Evolutionary conservation across 2,888 invertebrate genomes (phyloP).

Genomic region (Tolmerus cingulatus): DNA sequence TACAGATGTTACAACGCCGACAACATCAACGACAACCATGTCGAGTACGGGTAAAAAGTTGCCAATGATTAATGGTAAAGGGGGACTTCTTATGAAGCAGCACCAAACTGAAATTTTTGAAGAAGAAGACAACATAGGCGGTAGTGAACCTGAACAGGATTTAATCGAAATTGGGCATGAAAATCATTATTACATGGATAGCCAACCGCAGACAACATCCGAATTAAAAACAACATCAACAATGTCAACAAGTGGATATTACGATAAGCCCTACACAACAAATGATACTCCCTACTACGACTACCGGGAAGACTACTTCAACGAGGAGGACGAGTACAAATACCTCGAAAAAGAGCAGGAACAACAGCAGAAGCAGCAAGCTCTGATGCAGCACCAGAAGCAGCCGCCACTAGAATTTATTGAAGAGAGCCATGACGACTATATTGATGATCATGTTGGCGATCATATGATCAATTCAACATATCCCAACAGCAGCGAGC

Average conservation of each 20-base stretch:
- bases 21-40: slow-evolving; percentile 22
- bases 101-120: slow-evolving; percentile 61
- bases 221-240: slow-evolving; percentile 23
- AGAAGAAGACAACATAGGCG: slow-evolving; percentile 50
- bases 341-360: slow-evolving; percentile 59
- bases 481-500: slow-evolving; percentile 52
- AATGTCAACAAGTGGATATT: slow-evolving; percentile 54
- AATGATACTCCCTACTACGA: slow-evolving; percentile 55
- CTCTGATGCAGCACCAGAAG: slow-evolving; percentile 48
- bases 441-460: slow-evolving; percentile 58
- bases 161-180: slow-evolving; percentile 58
- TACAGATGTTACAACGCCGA: slow-evolving; percentile 43
- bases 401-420: slow-evolving; percentile 55
- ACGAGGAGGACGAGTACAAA: slow-evolving; percentile 63
- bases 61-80: slow-evolving; percentile 58
- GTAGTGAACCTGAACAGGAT: slow-evolving; percentile 51
- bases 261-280: slow-evolving; percentile 49
- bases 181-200: slow-evolving; percentile 47
- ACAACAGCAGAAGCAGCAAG: slow-evolving; percentile 49
- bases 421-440: slow-evolving; percentile 55
- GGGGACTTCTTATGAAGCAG: slow-evolving; percentile 59
- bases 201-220: slow-evolving; percentile 4
- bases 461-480: slow-evolving; percentile 56
- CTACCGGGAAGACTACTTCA: slow-evolving; percentile 62
- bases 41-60: slow-evolving; percentile 56